These are phyloP conservation scores for Crax fasciolata DNA, from an alignment of 2,797 vertebrate genomes.

Conservation along the genomic window DNA sequence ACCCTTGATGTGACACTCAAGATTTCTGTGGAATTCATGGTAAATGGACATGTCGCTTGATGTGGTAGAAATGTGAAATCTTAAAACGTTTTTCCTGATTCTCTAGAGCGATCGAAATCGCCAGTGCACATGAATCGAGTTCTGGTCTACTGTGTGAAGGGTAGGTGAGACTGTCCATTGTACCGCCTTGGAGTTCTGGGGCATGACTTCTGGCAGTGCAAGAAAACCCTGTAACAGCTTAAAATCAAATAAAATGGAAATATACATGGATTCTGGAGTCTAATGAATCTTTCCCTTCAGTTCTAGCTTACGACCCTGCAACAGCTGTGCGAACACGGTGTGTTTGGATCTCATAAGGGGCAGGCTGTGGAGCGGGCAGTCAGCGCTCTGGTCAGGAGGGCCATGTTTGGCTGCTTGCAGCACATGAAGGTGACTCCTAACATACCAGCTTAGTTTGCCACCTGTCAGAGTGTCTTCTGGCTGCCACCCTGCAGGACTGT, in stretches of 20 bases:
- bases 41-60: constrained; percentile 60
- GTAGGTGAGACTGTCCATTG: constrained; percentile 81
- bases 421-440: not conserved
- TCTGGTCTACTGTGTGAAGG: constrained; percentile 79
- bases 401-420: not conserved
- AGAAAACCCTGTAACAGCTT: constrained; percentile 83
- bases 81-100: constrained; percentile 48
- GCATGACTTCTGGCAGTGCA: constrained; percentile 80
- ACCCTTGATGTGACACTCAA: constrained; percentile 60
- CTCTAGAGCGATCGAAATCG: constrained; percentile 69
- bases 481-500: not conserved
- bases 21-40: constrained; percentile 62
- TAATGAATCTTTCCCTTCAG: constrained; percentile 51
- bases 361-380: not conserved
- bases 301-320: not conserved
- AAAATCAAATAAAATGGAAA: constrained; percentile 82
- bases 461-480: not conserved
- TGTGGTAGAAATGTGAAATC: constrained; percentile 71
- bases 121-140: constrained; percentile 73
- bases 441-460: not conserved
- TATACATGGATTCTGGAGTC: constrained; percentile 69
- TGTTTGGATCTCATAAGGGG: not conserved
- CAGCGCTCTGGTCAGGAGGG: not conserved
- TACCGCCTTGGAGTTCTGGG: constrained; percentile 76
- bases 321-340: not conserved